Percentiles rank a stretch among this genome's conserved stretches.
These are phyloP conservation scores for Dipodomys merriami DNA, from an alignment of 2,113 vertebrate genomes.

Conservation along the genomic window DNA sequence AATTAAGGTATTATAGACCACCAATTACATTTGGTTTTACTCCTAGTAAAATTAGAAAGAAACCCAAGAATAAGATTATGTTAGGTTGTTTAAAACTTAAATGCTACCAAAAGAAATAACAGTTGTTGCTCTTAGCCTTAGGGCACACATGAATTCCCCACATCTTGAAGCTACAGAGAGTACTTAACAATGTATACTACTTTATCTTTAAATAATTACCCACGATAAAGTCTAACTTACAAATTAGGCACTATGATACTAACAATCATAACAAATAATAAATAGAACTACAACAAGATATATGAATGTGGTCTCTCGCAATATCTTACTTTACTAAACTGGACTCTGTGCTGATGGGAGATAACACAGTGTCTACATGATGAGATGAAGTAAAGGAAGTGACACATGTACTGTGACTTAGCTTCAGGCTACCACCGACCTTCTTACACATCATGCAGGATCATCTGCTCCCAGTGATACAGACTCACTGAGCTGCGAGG, in stretches of 20 bases:
- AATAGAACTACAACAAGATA: not conserved
- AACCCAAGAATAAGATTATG: constrained; percentile 13
- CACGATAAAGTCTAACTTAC: not conserved
- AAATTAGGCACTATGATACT: not conserved
- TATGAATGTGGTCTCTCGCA: not conserved
- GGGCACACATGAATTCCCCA: not conserved
- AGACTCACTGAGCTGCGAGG: not conserved
- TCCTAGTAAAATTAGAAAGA: not conserved
- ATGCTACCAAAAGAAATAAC: not conserved
- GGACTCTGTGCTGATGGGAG: not conserved
- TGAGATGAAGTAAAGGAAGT: not conserved
- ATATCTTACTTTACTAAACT: not conserved
- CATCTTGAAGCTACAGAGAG: not conserved
- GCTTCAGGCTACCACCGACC: not conserved
- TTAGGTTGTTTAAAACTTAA: constrained; percentile 46
- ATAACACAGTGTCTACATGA: not conserved
- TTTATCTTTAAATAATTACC: not conserved
- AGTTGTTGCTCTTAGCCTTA: not conserved
- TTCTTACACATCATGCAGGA: not conserved
- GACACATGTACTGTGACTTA: not conserved
- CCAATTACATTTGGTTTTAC: constrained; percentile 32
- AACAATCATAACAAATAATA: not conserved
- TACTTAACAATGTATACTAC: not conserved
- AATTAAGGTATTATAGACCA: not conserved
- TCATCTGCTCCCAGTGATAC: not conserved